Evolutionary conservation across 2,888 invertebrate genomes (phyloP).

Genomic region (Agonopterix heracliana): DNA sequence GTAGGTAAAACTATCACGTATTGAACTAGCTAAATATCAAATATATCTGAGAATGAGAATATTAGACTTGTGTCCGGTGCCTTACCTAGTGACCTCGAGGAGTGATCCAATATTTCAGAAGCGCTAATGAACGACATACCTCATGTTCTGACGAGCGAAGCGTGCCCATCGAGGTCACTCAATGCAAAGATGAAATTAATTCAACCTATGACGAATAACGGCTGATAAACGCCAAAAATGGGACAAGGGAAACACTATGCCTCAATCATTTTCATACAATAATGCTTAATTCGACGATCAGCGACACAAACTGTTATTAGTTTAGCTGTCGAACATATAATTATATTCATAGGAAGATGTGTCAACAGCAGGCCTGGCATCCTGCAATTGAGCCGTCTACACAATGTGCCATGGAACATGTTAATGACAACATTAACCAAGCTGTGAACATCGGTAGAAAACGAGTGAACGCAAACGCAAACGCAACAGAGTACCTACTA

Average conservation of each 20-base stretch:
- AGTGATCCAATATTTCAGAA: slow-evolving; percentile 23
- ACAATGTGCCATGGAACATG: slow-evolving; percentile 9
- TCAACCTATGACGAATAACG: slow-evolving; percentile 7
- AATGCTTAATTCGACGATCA: too few relatives aligned
- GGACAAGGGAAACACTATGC: not conserved
- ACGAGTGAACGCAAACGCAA: slow-evolving; percentile 58
- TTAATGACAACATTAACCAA: slow-evolving; percentile 12
- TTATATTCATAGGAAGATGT: slow-evolving; percentile 1
- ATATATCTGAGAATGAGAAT: too few relatives aligned
- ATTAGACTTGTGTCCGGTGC: too few relatives aligned
- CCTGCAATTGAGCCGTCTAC: slow-evolving; percentile 8
- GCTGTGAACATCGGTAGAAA: slow-evolving; percentile 36
- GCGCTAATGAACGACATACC: slow-evolving; percentile 23
- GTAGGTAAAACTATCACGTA: too few relatives aligned
- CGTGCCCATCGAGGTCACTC: slow-evolving; percentile 21
- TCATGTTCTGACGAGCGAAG: slow-evolving; percentile 17
- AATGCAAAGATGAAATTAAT: slow-evolving; percentile 15
- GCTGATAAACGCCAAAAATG: not conserved
- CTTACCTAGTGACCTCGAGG: slow-evolving; percentile 15
- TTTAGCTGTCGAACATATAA: not conserved
- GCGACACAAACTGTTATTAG: too few relatives aligned
- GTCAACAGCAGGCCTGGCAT: slow-evolving; percentile 9
- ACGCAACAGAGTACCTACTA: slow-evolving; percentile 53
- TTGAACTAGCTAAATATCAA: too few relatives aligned
- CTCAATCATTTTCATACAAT: too few relatives aligned